Evolutionary conservation across 2,888 invertebrate genomes (phyloP).

Genomic region (Cancer borealis): DNA sequence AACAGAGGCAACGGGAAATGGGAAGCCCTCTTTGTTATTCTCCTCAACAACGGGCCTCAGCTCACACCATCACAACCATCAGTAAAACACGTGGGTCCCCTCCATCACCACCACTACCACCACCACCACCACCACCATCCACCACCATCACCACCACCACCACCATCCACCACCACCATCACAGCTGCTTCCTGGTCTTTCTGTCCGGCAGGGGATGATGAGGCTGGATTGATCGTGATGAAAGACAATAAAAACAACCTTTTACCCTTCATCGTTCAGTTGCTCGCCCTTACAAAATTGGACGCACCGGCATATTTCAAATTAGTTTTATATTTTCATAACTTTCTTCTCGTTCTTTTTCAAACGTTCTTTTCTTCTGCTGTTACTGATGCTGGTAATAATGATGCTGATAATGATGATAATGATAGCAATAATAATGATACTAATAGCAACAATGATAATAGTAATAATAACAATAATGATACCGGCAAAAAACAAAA

Average conservation of each 20-base stretch:
- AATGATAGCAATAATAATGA: background rate
- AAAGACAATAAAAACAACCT: background rate
- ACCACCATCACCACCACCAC: background rate
- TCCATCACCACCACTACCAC: background rate
- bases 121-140: constrained; percentile 2
- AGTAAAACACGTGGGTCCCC: background rate
- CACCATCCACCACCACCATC: background rate
- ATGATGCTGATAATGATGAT: background rate
- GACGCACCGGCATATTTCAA: background rate
- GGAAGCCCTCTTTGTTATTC: background rate
- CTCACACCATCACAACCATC: background rate
- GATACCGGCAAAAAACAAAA: too few relatives aligned
- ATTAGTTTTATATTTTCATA: too few relatives aligned
- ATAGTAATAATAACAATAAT: too few relatives aligned
- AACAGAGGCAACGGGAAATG: background rate
- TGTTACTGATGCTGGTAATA: background rate
- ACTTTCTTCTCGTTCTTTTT: too few relatives aligned
- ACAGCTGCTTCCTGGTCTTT: constrained; percentile 1
- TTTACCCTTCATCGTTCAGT: background rate
- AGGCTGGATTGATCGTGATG: background rate
- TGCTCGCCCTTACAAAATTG: background rate
- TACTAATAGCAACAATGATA: background rate
- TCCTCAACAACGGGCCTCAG: background rate
- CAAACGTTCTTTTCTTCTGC: too few relatives aligned
- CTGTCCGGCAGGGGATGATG: background rate